Evolutionary conservation across 2,888 invertebrate species (phyloP).

Genomic region (Troilus luridus): DNA sequence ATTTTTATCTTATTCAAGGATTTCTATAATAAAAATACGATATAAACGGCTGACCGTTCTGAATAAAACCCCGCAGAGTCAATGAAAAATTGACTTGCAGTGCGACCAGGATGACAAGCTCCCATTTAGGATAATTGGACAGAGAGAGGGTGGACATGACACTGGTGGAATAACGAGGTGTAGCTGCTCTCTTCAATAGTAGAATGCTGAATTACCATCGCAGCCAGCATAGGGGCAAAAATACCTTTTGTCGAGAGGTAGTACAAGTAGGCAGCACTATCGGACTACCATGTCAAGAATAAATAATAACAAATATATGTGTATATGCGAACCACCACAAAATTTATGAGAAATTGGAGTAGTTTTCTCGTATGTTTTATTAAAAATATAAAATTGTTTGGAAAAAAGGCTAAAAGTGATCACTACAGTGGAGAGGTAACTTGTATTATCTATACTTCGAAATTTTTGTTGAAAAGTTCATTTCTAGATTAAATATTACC

Average conservation of each 20-base stretch:
- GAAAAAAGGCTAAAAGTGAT: no score
- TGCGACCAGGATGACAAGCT: not conserved
- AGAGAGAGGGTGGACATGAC: not conserved
- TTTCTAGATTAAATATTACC: no score
- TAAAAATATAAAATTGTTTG: no score
- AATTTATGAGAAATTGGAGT: no score
- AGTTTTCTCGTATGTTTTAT: no score
- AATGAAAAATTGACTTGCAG: not conserved
- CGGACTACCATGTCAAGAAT: not conserved
- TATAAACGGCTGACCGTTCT: no score
- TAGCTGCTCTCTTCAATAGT: not conserved
- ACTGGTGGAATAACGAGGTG: not conserved
- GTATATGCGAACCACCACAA: not conserved
- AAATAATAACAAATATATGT: not conserved
- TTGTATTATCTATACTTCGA: no score
- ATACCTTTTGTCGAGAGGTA: not conserved
- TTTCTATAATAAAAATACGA: no score
- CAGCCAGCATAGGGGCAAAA: not conserved
- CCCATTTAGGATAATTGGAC: conserved; percentile 23
- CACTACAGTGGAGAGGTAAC: no score
- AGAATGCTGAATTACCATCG: not conserved
- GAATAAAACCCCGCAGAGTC: not conserved
- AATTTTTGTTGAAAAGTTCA: no score
- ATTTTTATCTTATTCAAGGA: no score
- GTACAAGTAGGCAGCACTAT: no score